A percentile compares a stretch with the other conserved stretches of the same genome.
Conservation (phyloP, 2,797 vertebrate species). For the Taeniopygia guttata region DNA sequence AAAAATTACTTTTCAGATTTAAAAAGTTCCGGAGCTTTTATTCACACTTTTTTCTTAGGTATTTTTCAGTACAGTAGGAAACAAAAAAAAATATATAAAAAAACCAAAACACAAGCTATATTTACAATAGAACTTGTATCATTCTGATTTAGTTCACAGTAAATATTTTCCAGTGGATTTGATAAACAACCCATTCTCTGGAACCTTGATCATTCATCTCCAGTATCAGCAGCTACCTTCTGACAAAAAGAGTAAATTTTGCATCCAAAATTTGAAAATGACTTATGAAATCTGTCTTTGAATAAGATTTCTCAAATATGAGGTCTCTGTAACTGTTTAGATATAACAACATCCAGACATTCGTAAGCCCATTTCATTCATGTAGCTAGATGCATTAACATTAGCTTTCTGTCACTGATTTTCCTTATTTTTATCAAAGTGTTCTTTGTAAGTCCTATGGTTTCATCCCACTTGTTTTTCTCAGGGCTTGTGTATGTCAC, state of each 20-base stretch:
- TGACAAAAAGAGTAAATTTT: not conserved
- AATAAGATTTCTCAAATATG: not conserved
- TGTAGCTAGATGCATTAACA: constrained; percentile 50
- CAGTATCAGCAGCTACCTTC: not conserved
- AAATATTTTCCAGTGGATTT: not conserved
- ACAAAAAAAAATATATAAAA: not conserved
- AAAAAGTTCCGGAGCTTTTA: not conserved
- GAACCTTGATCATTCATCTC: not conserved
- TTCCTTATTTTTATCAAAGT: constrained; percentile 63
- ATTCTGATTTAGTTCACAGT: not conserved
- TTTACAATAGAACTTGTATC: not conserved
- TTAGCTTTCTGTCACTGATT: constrained; percentile 53
- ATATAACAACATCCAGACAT: not conserved
- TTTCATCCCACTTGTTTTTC: constrained; percentile 76
- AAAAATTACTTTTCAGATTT: not conserved
- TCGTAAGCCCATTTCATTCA: not conserved
- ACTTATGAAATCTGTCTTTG: not conserved
- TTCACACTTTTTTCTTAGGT: not conserved
- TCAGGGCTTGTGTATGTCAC: constrained; percentile 60
- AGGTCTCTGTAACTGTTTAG: not conserved
- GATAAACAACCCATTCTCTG: not conserved
- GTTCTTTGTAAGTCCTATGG: constrained; percentile 35
- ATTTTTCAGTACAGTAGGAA: not conserved
- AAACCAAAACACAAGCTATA: not conserved
- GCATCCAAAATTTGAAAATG: not conserved